phyloP scores from a whole-genome alignment of 2,888 invertebrate species.

The Apotomis capreana region DNA sequence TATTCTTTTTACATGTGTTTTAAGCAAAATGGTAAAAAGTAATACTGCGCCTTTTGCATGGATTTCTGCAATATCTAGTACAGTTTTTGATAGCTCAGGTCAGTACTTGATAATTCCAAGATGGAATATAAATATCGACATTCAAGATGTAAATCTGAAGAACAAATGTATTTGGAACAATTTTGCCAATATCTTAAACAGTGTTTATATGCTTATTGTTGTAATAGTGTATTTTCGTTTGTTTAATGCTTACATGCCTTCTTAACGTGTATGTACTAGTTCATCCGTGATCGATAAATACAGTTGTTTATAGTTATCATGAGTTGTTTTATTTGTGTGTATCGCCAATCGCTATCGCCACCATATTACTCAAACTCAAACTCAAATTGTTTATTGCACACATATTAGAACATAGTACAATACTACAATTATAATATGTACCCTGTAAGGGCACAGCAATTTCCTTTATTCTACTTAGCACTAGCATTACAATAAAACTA shows the following conservation, averaged over 20 bases:
- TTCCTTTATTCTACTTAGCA: too few relatives aligned
- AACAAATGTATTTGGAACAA: slow-evolving; percentile 50
- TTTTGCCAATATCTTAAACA: slow-evolving; percentile 54
- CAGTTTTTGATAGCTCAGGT: slow-evolving; percentile 46
- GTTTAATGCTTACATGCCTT: slow-evolving; percentile 52
- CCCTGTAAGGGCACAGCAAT: too few relatives aligned
- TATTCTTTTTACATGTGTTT: slow-evolving; percentile 49
- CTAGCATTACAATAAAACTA: too few relatives aligned
- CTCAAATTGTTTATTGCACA: too few relatives aligned
- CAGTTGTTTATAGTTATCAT: too few relatives aligned
- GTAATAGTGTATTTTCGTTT: slow-evolving; percentile 50
- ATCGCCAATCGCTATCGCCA: too few relatives aligned
- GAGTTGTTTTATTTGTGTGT: too few relatives aligned
- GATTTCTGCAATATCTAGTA: slow-evolving; percentile 49
- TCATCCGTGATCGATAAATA: too few relatives aligned
- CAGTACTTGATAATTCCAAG: slow-evolving; percentile 51
- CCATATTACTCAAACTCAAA: too few relatives aligned
- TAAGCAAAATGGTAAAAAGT: slow-evolving; percentile 49
- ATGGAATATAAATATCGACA: slow-evolving; percentile 45
- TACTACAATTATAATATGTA: too few relatives aligned
- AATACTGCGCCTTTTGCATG: slow-evolving; percentile 45
- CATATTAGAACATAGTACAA: too few relatives aligned
- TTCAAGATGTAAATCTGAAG: slow-evolving; percentile 29
- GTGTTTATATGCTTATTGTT: slow-evolving; percentile 43
- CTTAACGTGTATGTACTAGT: too few relatives aligned